Evolutionary conservation across 2,797 vertebrate species (phyloP).

Genomic region (Chloroceryle inda): DNA sequence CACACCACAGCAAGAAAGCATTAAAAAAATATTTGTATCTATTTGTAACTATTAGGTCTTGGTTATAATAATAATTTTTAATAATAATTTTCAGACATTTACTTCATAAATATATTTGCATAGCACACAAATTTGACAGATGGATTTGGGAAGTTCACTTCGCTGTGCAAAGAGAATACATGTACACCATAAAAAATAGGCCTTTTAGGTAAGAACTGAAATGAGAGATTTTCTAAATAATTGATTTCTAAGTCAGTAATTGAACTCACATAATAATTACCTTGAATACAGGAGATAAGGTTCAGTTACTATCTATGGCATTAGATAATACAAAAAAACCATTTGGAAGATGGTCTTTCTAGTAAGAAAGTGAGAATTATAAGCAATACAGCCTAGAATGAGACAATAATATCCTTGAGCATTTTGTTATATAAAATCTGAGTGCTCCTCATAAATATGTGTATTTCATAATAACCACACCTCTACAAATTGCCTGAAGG

Average conservation of each 20-base stretch:
- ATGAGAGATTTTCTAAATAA: conserved; percentile 32
- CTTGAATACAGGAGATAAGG: conserved; percentile 50
- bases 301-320: conserved; percentile 33
- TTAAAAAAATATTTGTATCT: neutral
- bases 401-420: conserved; percentile 48
- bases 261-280: conserved; percentile 59
- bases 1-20: neutral
- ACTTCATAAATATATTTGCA: neutral
- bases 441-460: neutral
- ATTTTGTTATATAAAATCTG: neutral
- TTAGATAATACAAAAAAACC: conserved; percentile 50
- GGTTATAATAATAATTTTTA: neutral
- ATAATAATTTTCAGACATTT: neutral
- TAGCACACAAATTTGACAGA: conserved; percentile 26
- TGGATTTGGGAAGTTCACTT: neutral
- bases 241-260: conserved; percentile 36
- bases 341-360: conserved; percentile 48
- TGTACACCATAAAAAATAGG: neutral
- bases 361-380: conserved; percentile 58
- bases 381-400: conserved; percentile 52
- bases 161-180: conserved; percentile 13
- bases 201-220: conserved; percentile 15
- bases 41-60: neutral
- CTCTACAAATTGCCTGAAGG: neutral
- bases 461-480: conserved; percentile 39